A percentile compares a stretch with the other conserved stretches of the same genome.
phyloP scores from a whole-genome alignment of 2,888 invertebrate species.

The Clostera curtula region DNA sequence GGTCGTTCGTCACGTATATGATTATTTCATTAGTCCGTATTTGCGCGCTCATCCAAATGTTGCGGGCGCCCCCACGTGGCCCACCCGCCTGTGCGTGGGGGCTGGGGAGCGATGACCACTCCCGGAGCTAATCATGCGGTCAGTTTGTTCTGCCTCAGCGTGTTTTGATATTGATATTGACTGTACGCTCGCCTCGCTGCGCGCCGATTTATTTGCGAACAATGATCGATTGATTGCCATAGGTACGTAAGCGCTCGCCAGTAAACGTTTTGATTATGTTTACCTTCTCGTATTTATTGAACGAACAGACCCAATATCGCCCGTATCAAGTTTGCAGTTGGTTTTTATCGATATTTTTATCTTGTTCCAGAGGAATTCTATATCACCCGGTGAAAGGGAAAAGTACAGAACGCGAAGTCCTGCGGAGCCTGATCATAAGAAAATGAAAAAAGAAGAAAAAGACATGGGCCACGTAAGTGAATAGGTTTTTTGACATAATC shows the following conservation, averaged over 20 bases:
- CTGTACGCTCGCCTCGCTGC: constrained; percentile 67
- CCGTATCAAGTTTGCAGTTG: constrained; percentile 30
- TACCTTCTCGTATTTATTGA: constrained; percentile 58
- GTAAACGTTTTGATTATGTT: constrained; percentile 72
- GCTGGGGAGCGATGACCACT: constrained; percentile 68
- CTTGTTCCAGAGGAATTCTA: constrained; percentile 84
- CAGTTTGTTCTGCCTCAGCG: constrained; percentile 75
- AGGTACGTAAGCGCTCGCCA: constrained; percentile 55
- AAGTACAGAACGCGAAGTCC: constrained; percentile 89
- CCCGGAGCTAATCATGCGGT: constrained; percentile 74
- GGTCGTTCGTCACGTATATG: constrained; percentile 69
- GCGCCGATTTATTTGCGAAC: constrained; percentile 72
- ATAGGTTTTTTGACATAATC: background rate
- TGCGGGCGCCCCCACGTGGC: constrained; percentile 35
- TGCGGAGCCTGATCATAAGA: constrained; percentile 80
- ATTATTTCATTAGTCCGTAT: constrained; percentile 74
- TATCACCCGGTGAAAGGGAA: constrained; percentile 88
- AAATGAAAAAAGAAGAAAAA: constrained; percentile 89
- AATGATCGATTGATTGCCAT: constrained; percentile 72
- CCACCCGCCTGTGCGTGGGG: too few species aligned
- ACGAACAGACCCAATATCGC: constrained; percentile 41
- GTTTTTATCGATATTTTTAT: constrained; percentile 28
- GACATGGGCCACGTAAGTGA: constrained; percentile 85
- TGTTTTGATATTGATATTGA: constrained; percentile 75
- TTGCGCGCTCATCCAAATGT: constrained; percentile 69